Conservation (phyloP, 2,888 invertebrate species). For the Dioctria linearis region DNA sequence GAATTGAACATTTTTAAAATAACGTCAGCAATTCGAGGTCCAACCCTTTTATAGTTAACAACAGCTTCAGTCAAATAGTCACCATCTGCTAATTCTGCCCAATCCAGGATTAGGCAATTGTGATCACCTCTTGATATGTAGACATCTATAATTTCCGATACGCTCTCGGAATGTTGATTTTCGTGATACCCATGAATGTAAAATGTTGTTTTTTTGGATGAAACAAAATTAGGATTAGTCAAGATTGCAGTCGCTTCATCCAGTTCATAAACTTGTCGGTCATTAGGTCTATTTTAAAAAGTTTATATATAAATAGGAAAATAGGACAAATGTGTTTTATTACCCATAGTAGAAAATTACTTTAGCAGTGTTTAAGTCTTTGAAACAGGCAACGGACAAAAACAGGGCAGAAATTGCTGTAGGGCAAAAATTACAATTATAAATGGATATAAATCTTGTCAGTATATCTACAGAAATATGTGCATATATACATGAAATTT, state of each 20-base stretch:
- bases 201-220: conserved; percentile 72
- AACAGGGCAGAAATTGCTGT: too few species aligned
- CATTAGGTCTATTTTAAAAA: conserved; percentile 62
- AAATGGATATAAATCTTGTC: too few species aligned
- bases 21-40: conserved; percentile 18
- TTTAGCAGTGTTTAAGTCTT: conserved; percentile 72
- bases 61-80: conserved; percentile 69
- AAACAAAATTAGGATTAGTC: conserved; percentile 67
- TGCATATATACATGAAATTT: too few species aligned
- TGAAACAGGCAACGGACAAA: conserved; percentile 64
- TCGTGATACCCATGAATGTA: conserved; percentile 71
- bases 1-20: conserved; percentile 55
- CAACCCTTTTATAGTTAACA: conserved; percentile 66
- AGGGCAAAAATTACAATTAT: too few species aligned
- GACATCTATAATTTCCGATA: conserved; percentile 71
- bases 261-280: conserved; percentile 65
- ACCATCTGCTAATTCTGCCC: conserved; percentile 69
- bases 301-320: background rate
- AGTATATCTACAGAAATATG: too few species aligned
- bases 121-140: conserved; percentile 66
- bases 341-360: conserved; percentile 67
- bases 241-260: conserved; percentile 64
- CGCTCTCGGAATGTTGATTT: conserved; percentile 74
- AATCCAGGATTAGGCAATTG: conserved; percentile 68
- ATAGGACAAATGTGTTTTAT: background rate